Evolutionary conservation across 1,140 invertebrate species (phyloP).

Genomic region (Drosophila rhopaloa): DNA sequence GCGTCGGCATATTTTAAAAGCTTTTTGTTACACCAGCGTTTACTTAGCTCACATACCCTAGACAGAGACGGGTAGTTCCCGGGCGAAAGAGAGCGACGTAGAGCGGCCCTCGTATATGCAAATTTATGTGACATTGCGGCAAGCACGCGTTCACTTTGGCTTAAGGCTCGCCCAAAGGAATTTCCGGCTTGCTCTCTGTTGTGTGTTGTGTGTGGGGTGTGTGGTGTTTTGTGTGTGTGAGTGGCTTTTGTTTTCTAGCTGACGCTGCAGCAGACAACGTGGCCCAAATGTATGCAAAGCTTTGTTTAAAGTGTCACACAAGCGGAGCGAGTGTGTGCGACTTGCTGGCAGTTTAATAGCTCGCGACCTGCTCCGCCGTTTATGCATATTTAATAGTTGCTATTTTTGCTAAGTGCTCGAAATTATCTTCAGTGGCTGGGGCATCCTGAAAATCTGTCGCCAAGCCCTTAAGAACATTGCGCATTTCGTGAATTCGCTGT

Average conservation of each 20-base stretch:
- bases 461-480: conserved; percentile 39
- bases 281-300: conserved; percentile 76
- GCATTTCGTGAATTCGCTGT: background rate
- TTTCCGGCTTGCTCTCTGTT: conserved; percentile 52
- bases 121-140: conserved; percentile 79
- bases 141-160: conserved; percentile 75
- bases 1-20: conserved; percentile 84
- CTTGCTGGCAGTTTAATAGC: conserved; percentile 74
- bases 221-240: conserved; percentile 2
- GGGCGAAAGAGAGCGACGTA: conserved; percentile 1
- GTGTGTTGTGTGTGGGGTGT: conserved; percentile 13
- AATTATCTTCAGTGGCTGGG: conserved; percentile 51
- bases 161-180: conserved; percentile 76
- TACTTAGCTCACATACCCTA: conserved; percentile 57
- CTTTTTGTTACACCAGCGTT: conserved; percentile 78
- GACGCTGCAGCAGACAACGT: conserved; percentile 72
- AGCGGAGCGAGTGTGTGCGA: conserved; percentile 31
- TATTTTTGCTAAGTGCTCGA: conserved; percentile 80
- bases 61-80: conserved; percentile 1
- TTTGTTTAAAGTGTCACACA: conserved; percentile 74
- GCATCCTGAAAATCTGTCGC: conserved; percentile 45
- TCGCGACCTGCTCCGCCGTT: conserved; percentile 68
- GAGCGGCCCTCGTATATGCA: conserved; percentile 62
- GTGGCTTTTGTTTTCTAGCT: conserved; percentile 81
- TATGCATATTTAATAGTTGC: conserved; percentile 83